phyloP scores from a whole-genome alignment of 1,140 invertebrate species.

The Drosophila paulistorum region DNA sequence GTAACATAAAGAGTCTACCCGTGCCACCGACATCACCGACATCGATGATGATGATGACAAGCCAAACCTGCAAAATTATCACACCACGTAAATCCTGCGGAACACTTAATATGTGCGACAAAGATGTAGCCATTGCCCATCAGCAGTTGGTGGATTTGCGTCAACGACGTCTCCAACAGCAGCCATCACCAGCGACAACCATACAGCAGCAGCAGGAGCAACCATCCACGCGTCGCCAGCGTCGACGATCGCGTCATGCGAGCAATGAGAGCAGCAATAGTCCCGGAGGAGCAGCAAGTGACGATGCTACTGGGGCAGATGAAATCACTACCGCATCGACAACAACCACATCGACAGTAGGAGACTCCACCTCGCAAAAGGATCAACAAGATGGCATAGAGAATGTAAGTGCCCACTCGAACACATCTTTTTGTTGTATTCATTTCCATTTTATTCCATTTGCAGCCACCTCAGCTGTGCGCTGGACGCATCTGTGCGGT shows the following conservation, averaged over 20 bases:
- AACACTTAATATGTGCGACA: conserved; percentile 23
- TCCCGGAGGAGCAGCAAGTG: neutral
- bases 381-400: conserved; percentile 36
- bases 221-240: conserved; percentile 5
- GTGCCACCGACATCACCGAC: neutral
- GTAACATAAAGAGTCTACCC: neutral
- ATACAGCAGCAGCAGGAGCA: too few species aligned
- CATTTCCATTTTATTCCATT: neutral
- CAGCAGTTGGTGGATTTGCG: conserved; percentile 51
- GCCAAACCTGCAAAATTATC: neutral
- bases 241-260: conserved; percentile 22
- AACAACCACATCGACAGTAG: neutral
- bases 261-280: conserved; percentile 8
- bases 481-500: conserved; percentile 69
- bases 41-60: too few species aligned
- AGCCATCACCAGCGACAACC: neutral
- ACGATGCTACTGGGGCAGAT: neutral
- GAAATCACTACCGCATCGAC: neutral
- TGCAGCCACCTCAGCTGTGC: conserved; percentile 41
- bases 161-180: conserved; percentile 17
- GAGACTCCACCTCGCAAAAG: conserved; percentile 22
- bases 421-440: too few species aligned
- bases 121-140: conserved; percentile 41
- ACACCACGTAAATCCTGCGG: conserved; percentile 14
- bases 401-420: conserved; percentile 23